A percentile compares a stretch with the other conserved stretches of the same genome.
These are phyloP conservation scores for Gortyna flavago DNA, from an alignment of 2,888 invertebrate species.

Conservation along the genomic window DNA sequence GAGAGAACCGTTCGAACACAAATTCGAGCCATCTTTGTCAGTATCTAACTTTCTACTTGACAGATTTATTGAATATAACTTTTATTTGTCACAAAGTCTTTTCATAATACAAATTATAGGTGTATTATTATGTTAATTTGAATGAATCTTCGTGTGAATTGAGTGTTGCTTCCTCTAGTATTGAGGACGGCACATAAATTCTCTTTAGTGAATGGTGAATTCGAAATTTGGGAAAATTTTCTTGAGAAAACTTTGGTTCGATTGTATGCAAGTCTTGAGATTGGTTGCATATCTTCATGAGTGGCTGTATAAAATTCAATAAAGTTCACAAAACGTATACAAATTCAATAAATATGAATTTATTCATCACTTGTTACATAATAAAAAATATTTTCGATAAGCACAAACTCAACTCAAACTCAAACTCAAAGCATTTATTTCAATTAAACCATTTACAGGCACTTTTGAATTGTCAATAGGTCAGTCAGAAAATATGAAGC, in stretches of 20 bases:
- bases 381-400: background rate
- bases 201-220: constrained; percentile 58
- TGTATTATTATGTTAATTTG: constrained; percentile 68
- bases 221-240: constrained; percentile 42
- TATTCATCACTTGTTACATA: background rate
- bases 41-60: constrained; percentile 63
- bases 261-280: constrained; percentile 18
- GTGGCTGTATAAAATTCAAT: constrained; percentile 12
- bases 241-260: constrained; percentile 8
- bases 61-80: constrained; percentile 67
- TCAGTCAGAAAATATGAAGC: too few species aligned
- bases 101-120: constrained; percentile 67
- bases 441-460: too few species aligned
- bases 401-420: too few species aligned
- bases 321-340: background rate
- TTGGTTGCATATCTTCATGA: constrained; percentile 9
- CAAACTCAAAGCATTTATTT: too few species aligned
- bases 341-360: background rate
- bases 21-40: constrained; percentile 56
- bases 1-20: constrained; percentile 54
- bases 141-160: constrained; percentile 74
- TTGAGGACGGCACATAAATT: constrained; percentile 68
- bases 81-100: constrained; percentile 63
- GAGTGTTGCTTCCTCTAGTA: constrained; percentile 66
- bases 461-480: too few species aligned